Percentiles rank a stretch among this genome's conserved stretches.
Conservation (phyloP, 2,888 invertebrate genomes). For the Caenorhabditis japonica region DNA sequence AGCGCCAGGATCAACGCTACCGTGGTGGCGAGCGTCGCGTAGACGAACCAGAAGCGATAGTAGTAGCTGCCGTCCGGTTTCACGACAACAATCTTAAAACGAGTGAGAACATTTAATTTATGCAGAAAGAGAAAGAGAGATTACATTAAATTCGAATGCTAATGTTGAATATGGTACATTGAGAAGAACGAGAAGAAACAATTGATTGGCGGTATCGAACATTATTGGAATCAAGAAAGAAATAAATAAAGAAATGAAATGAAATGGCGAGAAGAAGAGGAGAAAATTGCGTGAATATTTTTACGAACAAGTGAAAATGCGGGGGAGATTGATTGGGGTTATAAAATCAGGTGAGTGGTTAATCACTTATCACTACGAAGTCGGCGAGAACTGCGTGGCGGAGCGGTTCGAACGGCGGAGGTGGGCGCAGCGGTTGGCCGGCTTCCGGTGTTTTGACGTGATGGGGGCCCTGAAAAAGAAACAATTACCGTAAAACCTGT, state of each 20-base stretch:
- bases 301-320: no score
- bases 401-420: not conserved
- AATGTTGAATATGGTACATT: no score
- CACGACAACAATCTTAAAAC: slow-evolving; percentile 3
- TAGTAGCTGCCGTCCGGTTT: slow-evolving; percentile 13
- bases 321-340: no score
- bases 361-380: slow-evolving; percentile 9
- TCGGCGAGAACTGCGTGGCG: slow-evolving; percentile 11
- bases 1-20: slow-evolving; percentile 10
- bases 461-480: slow-evolving; percentile 26
- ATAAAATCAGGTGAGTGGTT: no score
- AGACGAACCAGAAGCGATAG: slow-evolving; percentile 41
- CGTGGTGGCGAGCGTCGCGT: not conserved
- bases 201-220: no score
- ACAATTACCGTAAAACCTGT: no score
- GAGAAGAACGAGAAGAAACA: no score
- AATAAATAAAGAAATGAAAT: no score
- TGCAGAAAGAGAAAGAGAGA: not conserved
- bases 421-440: slow-evolving; percentile 10
- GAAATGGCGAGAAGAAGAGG: not conserved
- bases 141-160: not conserved
- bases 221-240: no score
- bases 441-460: slow-evolving; percentile 8
- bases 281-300: not conserved
- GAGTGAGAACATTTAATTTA: not conserved